These are phyloP conservation scores for Aphrophora alni DNA, from an alignment of 2,888 invertebrate species.

Conservation along the genomic window DNA sequence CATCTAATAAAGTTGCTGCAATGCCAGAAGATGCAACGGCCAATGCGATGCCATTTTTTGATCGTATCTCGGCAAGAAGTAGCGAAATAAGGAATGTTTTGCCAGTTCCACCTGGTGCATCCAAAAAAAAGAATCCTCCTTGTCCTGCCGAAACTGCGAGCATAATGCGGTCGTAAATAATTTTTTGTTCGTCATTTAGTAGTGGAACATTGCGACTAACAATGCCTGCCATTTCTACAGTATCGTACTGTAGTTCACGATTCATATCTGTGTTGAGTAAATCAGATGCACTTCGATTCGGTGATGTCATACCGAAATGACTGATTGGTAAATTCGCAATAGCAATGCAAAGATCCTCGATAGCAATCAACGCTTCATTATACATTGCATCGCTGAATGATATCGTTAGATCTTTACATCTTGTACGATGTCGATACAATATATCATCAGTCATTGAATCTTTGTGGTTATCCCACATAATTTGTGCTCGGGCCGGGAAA, in stretches of 20 bases:
- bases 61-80: neutral
- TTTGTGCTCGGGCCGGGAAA: constrained; percentile 47
- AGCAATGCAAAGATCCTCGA: no score
- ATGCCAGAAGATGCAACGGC: no score
- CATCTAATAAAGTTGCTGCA: no score
- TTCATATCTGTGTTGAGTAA: neutral
- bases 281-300: no score
- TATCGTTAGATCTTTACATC: neutral
- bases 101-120: no score
- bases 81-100: no score
- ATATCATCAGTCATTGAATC: constrained; percentile 41
- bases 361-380: no score
- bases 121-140: no score
- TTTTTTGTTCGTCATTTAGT: constrained; percentile 14
- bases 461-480: constrained; percentile 50
- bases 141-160: no score
- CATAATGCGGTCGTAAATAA: neutral
- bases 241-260: neutral
- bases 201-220: constrained; percentile 23
- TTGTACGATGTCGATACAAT: neutral
- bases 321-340: no score
- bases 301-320: no score
- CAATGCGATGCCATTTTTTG: neutral
- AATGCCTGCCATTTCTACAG: constrained; percentile 40
- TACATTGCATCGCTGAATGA: constrained; percentile 31